Conservation (phyloP, 2,888 invertebrate species). For the Brassicogethes aeneus region DNA sequence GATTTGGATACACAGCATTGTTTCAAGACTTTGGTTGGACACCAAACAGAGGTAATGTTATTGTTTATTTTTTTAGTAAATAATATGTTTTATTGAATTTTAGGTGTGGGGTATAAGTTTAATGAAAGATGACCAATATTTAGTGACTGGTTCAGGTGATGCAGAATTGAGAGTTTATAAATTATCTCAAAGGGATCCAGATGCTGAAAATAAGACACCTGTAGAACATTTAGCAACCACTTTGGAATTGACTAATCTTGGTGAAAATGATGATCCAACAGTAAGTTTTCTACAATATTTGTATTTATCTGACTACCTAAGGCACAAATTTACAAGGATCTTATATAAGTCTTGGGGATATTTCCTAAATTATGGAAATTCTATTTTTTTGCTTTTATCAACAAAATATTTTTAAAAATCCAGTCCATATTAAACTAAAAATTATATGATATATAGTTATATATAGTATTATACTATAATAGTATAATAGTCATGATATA, state of each 20-base stretch:
- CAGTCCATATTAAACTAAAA: too few relatives aligned
- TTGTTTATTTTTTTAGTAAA: constrained; percentile 3
- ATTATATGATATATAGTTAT: too few relatives aligned
- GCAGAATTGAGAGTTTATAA: constrained; percentile 80
- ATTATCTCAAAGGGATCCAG: constrained; percentile 48
- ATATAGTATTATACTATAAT: too few relatives aligned
- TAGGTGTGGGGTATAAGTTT: constrained; percentile 81
- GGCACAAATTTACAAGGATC: not conserved
- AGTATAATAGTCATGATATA: too few relatives aligned
- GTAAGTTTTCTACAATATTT: constrained; percentile 36
- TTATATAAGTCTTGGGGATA: not conserved
- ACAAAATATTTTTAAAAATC: constrained; percentile 4
- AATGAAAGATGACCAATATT: constrained; percentile 65
- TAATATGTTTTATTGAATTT: constrained; percentile 11
- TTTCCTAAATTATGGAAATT: too few relatives aligned
- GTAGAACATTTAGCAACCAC: constrained; percentile 44
- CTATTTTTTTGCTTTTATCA: constrained; percentile 1
- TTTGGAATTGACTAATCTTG: constrained; percentile 45
- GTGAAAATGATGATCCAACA: constrained; percentile 44
- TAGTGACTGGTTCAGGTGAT: constrained; percentile 85
- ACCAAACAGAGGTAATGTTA: constrained; percentile 65
- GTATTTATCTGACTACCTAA: too few relatives aligned
- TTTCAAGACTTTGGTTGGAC: constrained; percentile 88
- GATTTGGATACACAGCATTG: constrained; percentile 91
- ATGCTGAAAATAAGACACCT: constrained; percentile 38